Evolutionary conservation across 2,888 invertebrate genomes (phyloP).

Genomic region (Pegoplata infirma): DNA sequence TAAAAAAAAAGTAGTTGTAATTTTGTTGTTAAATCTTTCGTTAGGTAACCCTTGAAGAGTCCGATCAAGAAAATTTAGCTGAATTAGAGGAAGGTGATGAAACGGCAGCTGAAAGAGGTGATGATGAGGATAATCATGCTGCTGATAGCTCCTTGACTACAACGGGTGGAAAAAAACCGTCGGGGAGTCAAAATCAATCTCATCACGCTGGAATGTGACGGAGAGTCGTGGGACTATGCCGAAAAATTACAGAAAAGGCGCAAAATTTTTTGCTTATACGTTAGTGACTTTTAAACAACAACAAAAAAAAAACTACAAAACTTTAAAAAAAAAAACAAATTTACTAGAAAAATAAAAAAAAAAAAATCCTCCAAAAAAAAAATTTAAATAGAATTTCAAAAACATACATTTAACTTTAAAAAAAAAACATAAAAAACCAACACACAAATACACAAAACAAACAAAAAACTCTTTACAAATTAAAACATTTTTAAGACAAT

Average conservation of each 20-base stretch:
- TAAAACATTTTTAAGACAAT: conserved; percentile 60
- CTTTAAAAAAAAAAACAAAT: conserved; percentile 59
- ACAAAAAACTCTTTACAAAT: conserved; percentile 51
- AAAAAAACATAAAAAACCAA: conserved; percentile 31
- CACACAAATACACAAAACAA: conserved; percentile 34
- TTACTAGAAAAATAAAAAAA: conserved; percentile 59
- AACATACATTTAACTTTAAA: conserved; percentile 23
- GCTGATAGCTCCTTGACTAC: conserved; percentile 59
- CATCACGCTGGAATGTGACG: conserved; percentile 91
- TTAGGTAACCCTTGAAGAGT: conserved; percentile 91
- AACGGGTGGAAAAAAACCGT: conserved; percentile 72
- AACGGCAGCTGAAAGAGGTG: conserved; percentile 69
- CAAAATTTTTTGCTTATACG: conserved; percentile 93
- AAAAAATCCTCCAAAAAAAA: conserved; percentile 52
- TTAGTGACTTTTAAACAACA: conserved; percentile 78
- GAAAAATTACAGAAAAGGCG: conserved; percentile 93
- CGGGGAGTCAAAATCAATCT: conserved; percentile 80
- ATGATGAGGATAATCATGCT: conserved; percentile 44
- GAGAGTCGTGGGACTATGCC: conserved; percentile 93
- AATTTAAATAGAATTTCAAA: conserved; percentile 47
- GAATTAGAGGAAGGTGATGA: conserved; percentile 83
- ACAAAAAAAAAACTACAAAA: conserved; percentile 63
- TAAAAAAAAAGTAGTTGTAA: background rate
- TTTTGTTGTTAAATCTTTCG: background rate
- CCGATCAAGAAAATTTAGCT: conserved; percentile 77